Evolutionary conservation across 2,797 vertebrate genomes (phyloP).

Genomic region (Acomys russatus): DNA sequence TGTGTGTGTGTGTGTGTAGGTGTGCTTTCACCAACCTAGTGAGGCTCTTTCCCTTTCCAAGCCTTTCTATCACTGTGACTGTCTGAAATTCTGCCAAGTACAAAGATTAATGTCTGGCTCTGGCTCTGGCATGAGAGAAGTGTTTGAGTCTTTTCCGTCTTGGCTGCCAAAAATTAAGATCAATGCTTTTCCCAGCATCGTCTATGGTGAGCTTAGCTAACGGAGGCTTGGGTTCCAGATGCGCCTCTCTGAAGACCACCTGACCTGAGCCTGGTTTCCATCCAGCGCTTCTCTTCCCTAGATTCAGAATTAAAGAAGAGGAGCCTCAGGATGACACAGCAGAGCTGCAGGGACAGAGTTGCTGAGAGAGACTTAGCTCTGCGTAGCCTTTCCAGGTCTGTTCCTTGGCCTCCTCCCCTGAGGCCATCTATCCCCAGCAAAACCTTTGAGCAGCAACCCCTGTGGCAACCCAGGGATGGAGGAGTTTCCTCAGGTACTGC

Average conservation of each 20-base stretch:
- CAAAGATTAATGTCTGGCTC: conserved; percentile 56
- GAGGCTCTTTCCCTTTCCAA: conserved; percentile 12
- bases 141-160: conserved; percentile 47
- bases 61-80: conserved; percentile 67
- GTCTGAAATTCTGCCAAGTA: conserved; percentile 70
- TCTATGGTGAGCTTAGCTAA: neutral
- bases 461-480: conserved; percentile 32
- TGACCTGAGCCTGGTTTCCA: conserved; percentile 9
- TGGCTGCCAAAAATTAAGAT: conserved; percentile 51
- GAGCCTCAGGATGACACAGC: neutral
- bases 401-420: conserved; percentile 5
- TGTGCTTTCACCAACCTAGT: neutral
- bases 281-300: neutral
- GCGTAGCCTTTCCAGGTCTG: neutral
- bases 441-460: neutral
- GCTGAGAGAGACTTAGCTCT: conserved; percentile 11
- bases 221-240: neutral
- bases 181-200: conserved; percentile 56
- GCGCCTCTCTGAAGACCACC: conserved; percentile 31
- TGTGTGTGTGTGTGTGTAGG: neutral
- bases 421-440: conserved; percentile 1
- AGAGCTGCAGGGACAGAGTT: neutral
- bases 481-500: conserved; percentile 21
- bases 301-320: conserved; percentile 47
- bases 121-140: conserved; percentile 58